These are phyloP conservation scores for Anthrax anthrax DNA, from an alignment of 2,888 invertebrate genomes.

Conservation along the genomic window DNA sequence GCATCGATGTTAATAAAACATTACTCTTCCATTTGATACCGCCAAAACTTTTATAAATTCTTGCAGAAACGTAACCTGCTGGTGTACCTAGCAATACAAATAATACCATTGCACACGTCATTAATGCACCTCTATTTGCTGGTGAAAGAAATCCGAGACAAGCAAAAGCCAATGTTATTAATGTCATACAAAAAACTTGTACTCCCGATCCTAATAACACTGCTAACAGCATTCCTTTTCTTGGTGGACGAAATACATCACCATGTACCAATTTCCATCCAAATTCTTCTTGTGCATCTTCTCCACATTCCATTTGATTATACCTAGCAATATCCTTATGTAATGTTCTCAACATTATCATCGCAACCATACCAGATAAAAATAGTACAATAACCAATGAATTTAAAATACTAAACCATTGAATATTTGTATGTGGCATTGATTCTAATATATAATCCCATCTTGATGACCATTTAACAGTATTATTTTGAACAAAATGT, in stretches of 20 bases:
- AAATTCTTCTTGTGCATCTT: slow-evolving; percentile 75
- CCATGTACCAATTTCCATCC: slow-evolving; percentile 97
- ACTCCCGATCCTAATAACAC: slow-evolving; percentile 93
- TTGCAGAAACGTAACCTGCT: slow-evolving; percentile 91
- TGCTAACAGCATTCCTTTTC: slow-evolving; percentile 90
- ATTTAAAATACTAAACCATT: slow-evolving; percentile 98
- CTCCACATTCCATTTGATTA: slow-evolving; percentile 84
- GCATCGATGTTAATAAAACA: slow-evolving; percentile 87
- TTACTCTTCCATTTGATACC: slow-evolving; percentile 99
- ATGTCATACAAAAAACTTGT: slow-evolving; percentile 89
- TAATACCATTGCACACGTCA: slow-evolving; percentile 94
- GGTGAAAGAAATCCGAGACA: slow-evolving; percentile 97
- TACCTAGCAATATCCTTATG: slow-evolving; percentile 98
- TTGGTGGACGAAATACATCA: slow-evolving; percentile 92
- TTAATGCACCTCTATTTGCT: slow-evolving; percentile 93
- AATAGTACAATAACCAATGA: slow-evolving; percentile 94
- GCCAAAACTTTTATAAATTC: slow-evolving; percentile 97
- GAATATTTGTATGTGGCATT: slow-evolving; percentile 96
- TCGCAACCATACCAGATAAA: slow-evolving; percentile 97
- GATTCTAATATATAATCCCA: slow-evolving; percentile 99
- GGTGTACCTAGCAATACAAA: slow-evolving; percentile 95
- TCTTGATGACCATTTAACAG: slow-evolving; percentile 93
- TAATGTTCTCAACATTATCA: slow-evolving; percentile 91
- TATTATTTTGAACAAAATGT: slow-evolving; percentile 61
- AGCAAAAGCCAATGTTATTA: slow-evolving; percentile 94